A percentile compares a stretch with the other conserved stretches of the same genome.
Conservation (phyloP, 2,888 invertebrate genomes). For the Drosophila gaucha region DNA sequence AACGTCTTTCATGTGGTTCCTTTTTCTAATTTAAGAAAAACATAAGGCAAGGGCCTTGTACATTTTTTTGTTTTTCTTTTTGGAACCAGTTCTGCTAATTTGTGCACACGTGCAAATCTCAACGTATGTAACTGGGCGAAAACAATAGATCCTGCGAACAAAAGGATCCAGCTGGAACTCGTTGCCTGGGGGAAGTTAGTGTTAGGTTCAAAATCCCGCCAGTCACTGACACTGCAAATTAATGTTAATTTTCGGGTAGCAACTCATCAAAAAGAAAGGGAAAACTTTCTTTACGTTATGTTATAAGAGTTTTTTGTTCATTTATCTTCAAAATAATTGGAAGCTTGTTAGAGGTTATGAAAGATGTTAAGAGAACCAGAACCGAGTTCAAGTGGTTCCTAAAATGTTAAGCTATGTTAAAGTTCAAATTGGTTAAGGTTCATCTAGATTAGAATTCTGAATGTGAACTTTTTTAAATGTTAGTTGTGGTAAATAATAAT, state of each 20-base stretch:
- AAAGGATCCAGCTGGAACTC: constrained; percentile 55
- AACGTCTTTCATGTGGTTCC: constrained; percentile 45
- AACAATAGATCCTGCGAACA: constrained; percentile 47
- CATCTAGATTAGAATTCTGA: background rate
- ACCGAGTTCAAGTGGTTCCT: constrained; percentile 49
- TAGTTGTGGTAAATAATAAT: background rate
- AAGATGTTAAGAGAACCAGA: constrained; percentile 21
- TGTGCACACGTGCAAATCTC: constrained; percentile 75
- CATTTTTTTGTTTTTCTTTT: background rate
- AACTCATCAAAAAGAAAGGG: constrained; percentile 67
- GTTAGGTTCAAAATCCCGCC: constrained; percentile 57
- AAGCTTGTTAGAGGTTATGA: constrained; percentile 57
- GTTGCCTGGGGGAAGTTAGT: constrained; percentile 35
- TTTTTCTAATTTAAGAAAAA: constrained; percentile 49
- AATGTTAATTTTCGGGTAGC: constrained; percentile 71
- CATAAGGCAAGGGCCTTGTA: constrained; percentile 37
- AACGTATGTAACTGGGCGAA: constrained; percentile 33
- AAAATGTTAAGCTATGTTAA: background rate
- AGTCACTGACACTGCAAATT: constrained; percentile 75
- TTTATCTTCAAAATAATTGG: constrained; percentile 72
- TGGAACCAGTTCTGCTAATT: constrained; percentile 77
- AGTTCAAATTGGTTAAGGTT: constrained; percentile 26
- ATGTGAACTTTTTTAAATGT: background rate
- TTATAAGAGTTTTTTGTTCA: constrained; percentile 38
- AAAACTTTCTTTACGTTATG: constrained; percentile 15